These are phyloP conservation scores for Coelopa frigida DNA, from an alignment of 1,140 invertebrate genomes.

Conservation along the genomic window DNA sequence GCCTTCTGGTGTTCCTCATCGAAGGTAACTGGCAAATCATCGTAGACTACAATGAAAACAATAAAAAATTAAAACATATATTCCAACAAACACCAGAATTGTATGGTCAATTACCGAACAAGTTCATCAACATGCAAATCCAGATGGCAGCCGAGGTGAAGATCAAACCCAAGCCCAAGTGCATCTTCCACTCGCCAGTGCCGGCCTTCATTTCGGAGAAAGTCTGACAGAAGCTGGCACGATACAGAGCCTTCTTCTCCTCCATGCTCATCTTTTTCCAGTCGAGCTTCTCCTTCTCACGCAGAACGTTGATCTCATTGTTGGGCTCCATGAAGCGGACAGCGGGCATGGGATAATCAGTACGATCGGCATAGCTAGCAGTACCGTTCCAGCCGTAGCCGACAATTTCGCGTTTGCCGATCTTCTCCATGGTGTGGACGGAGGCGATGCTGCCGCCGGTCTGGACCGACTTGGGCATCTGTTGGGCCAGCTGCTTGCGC, in stretches of 20 bases:
- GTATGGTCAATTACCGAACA: constrained; percentile 71
- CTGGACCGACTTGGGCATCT: constrained; percentile 25
- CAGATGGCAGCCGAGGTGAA: constrained; percentile 57
- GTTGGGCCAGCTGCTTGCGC: constrained; percentile 29
- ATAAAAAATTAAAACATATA: constrained; percentile 1
- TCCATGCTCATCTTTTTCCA: constrained; percentile 84
- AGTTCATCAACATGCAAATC: constrained; percentile 61
- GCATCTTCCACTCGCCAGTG: constrained; percentile 81
- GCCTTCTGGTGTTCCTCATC: constrained; percentile 66
- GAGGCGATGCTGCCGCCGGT: constrained; percentile 29
- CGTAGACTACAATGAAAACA: constrained; percentile 60
- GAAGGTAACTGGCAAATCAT: constrained; percentile 64
- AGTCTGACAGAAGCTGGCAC: constrained; percentile 87
- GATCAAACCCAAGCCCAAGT: constrained; percentile 55
- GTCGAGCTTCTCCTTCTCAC: constrained; percentile 89
- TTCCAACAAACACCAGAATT: no score
- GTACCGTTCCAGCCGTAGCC: constrained; percentile 81
- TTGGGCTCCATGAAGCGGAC: constrained; percentile 71
- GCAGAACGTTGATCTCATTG: constrained; percentile 59
- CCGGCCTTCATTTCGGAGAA: constrained; percentile 83
- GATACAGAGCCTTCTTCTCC: constrained; percentile 90
- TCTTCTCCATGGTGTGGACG: constrained; percentile 43
- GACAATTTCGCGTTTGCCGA: constrained; percentile 87
- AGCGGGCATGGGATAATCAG: constrained; percentile 79
- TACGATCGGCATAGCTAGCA: constrained; percentile 69